These are phyloP conservation scores for Nyleta sp. DNA, from an alignment of 2,888 invertebrate genomes.

Conservation along the genomic window DNA sequence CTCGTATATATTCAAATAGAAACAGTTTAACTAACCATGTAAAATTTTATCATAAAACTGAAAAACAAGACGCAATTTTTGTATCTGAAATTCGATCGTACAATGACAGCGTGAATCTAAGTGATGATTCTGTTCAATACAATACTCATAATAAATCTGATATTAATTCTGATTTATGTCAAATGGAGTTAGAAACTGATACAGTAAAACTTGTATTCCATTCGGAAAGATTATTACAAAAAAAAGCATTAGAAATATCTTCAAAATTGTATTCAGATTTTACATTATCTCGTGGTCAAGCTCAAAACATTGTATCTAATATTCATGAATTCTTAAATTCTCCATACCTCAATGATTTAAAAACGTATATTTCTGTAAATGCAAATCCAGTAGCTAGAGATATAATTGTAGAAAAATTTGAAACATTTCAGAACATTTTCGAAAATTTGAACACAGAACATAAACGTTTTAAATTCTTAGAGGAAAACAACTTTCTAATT, in stretches of 20 bases:
- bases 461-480: slow-evolving; percentile 33
- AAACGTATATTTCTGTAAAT: not conserved
- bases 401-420: not conserved
- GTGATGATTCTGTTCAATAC: no score
- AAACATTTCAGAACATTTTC: slow-evolving; percentile 20
- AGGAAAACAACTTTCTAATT: slow-evolving; percentile 18
- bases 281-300: slow-evolving; percentile 5
- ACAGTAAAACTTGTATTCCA: not conserved
- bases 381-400: not conserved
- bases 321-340: slow-evolving; percentile 7
- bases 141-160: no score
- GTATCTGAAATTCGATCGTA: not conserved
- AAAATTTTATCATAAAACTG: slow-evolving; percentile 5
- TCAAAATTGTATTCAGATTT: slow-evolving; percentile 4
- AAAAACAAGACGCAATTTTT: no score
- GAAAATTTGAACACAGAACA: slow-evolving; percentile 18
- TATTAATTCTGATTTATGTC: no score
- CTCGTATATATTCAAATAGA: not conserved
- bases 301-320: not conserved
- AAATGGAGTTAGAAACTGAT: not conserved
- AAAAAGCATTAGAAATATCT: slow-evolving; percentile 1
- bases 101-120: no score
- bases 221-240: not conserved
- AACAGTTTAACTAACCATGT: slow-evolving; percentile 6
- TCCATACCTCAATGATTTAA: not conserved